These are phyloP conservation scores for Silvanus unidentatus DNA, from an alignment of 2,888 invertebrate genomes.

Conservation along the genomic window DNA sequence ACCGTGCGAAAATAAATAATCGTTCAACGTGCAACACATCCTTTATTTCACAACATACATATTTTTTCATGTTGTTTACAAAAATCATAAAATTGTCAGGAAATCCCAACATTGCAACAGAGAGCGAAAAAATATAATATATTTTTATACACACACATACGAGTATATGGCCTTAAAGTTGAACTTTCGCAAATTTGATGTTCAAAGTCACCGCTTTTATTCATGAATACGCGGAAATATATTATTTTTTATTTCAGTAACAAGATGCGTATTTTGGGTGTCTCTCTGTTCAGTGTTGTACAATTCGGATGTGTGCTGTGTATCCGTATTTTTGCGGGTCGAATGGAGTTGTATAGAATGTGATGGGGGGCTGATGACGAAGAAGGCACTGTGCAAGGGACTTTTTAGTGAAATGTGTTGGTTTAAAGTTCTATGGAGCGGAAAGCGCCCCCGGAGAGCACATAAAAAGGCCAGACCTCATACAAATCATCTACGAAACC, in stretches of 20 bases:
- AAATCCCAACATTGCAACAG: no score
- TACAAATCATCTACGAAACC: conserved; percentile 37
- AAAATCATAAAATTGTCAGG: no score
- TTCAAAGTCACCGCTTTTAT: conserved; percentile 1
- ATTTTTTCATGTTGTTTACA: no score
- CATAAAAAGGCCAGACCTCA: conserved; percentile 34
- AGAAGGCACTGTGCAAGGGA: no score
- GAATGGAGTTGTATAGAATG: conserved; percentile 1
- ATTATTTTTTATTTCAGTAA: conserved; percentile 3
- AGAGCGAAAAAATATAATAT: no score
- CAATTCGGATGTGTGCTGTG: no score
- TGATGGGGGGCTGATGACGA: no score
- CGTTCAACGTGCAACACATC: conserved; percentile 1
- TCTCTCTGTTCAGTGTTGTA: neutral
- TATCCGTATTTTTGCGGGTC: neutral
- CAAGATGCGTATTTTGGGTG: conserved; percentile 3
- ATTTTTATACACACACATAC: no score
- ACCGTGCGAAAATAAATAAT: neutral
- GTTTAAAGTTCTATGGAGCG: conserved; percentile 37
- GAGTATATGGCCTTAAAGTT: no score
- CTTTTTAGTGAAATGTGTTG: conserved; percentile 26
- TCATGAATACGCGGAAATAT: neutral
- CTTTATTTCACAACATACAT: no score
- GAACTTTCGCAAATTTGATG: conserved; percentile 1
- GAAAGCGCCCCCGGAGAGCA: conserved; percentile 32